A percentile compares a stretch with the other conserved stretches of the same genome.
These are phyloP conservation scores for Dromiciops gliroides DNA, from an alignment of 2,113 vertebrate genomes.

Conservation along the genomic window DNA sequence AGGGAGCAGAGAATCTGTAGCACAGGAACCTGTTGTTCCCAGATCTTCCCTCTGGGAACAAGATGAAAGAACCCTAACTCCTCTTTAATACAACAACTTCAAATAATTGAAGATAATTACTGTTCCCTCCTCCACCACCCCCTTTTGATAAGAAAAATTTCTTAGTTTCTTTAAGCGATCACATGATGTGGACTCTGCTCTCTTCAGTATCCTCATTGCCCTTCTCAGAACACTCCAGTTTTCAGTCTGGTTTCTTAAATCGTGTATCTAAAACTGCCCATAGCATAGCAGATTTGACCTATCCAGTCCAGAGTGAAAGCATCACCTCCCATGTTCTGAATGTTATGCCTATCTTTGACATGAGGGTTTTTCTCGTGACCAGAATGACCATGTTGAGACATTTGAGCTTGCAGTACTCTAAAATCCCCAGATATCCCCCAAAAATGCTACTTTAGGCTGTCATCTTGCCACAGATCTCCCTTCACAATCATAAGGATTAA, in stretches of 20 bases:
- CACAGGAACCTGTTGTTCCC: neutral
- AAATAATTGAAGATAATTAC: neutral
- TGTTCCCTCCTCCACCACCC: neutral
- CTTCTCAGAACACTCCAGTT: neutral
- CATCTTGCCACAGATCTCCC: neutral
- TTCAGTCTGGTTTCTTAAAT: neutral
- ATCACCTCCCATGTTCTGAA: neutral
- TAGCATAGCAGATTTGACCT: neutral
- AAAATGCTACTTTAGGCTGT: too few species aligned
- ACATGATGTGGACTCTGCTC: neutral
- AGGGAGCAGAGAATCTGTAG: neutral
- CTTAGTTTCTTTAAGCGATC: neutral
- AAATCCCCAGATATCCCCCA: neutral
- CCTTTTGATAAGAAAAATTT: neutral
- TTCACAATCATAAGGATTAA: neutral
- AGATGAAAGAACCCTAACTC: neutral
- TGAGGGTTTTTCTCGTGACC: neutral
- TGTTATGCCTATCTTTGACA: neutral
- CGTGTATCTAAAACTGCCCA: neutral
- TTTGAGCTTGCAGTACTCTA: neutral
- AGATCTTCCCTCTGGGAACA: neutral
- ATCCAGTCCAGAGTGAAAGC: neutral
- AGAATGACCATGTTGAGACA: neutral
- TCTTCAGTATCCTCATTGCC: neutral
- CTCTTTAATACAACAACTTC: neutral